Base-by-base conservation (phyloP, 2,797 vertebrate genomes). In the Siniperca scherzeri region DNA sequence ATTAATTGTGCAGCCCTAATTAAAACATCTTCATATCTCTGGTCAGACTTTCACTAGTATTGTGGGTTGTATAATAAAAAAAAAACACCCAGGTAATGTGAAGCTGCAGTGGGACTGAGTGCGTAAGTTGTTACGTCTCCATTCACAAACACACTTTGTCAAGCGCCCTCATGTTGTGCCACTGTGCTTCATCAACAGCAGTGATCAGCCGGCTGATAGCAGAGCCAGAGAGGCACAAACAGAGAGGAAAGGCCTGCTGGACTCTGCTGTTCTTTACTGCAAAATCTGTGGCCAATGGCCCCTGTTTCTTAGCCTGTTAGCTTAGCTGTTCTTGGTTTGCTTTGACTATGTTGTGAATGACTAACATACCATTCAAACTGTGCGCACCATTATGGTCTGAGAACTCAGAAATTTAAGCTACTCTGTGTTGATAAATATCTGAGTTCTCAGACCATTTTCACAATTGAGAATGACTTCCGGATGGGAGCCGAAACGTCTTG, bases 131-230 rank as follows among this genome's bases (percentile, higher is more conserved):
- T 17, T 62, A 44, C 7, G 7, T 27, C 40, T 50, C 78, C 74
- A 25, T 74, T 74, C 74, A 73, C 74, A 61, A 52, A 59, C 77
- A 64, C 14, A 36, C 75, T 81, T 46, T 12, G 69, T 52, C 33
- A 46, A 19, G 40, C 70, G 70, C 80, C 84, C 82, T 79, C 86
- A 90, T 88, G 77, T 71, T 81, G 80, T 87, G 86, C 81, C 46
- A 61, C 33, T 8, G 42, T 22, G 19, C 76, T 86, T 74, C 79
- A 68, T 83, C 80, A 74, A 4, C 88, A 80, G 73, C 66, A 71
- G 66, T 0, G 86, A 88, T 90, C 70, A 3, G 50, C 21, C 22
- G 19, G 59, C 62, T 70, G 88, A 88, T 90, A 90, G 78, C 65
- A 16, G 60, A 57, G 60, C 16, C 40, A 11, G n/a, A 74, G 80